Evolutionary conservation across 2,888 invertebrate genomes (phyloP).

Genomic region (Gymnoscelis rufifasciata): DNA sequence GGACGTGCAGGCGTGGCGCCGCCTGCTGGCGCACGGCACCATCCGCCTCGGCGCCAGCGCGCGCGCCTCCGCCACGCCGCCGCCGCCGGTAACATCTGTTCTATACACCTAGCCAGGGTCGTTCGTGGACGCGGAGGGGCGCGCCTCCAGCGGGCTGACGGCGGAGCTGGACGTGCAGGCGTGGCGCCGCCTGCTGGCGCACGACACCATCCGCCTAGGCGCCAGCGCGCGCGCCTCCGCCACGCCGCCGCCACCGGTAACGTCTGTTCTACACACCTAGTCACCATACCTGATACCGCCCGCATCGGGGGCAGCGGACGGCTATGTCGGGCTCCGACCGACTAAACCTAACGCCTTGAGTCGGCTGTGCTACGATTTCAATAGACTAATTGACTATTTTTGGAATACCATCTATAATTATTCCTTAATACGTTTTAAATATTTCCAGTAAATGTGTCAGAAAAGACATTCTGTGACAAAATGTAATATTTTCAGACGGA

Average conservation of each 20-base stretch:
- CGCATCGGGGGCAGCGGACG: no score
- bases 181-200: constrained; percentile 70
- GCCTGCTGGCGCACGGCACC: constrained; percentile 64
- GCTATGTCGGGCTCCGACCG: no score
- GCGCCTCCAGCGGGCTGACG: constrained; percentile 71
- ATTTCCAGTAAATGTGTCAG: no score
- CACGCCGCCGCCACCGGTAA: constrained; percentile 2
- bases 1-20: constrained; percentile 71
- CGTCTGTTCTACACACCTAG: no score
- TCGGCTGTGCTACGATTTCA: no score
- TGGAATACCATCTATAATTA: no score
- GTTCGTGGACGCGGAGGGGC: constrained; percentile 68
- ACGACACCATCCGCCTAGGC: constrained; percentile 64
- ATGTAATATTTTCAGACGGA: constrained; percentile 41
- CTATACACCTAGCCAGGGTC: no score
- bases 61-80: constrained; percentile 18
- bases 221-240: constrained; percentile 44
- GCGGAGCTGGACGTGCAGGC: constrained; percentile 67
- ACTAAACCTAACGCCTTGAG: no score
- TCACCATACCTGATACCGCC: no score
- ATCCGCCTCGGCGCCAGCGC: constrained; percentile 61
- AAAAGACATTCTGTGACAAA: neutral
- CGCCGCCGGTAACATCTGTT: neutral
- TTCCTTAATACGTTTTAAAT: no score
- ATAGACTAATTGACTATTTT: no score